A percentile compares a stretch with the other conserved stretches of the same genome.
Evolutionary conservation across 2,113 vertebrate species (phyloP).

Genomic region (Lampris incognitus): DNA sequence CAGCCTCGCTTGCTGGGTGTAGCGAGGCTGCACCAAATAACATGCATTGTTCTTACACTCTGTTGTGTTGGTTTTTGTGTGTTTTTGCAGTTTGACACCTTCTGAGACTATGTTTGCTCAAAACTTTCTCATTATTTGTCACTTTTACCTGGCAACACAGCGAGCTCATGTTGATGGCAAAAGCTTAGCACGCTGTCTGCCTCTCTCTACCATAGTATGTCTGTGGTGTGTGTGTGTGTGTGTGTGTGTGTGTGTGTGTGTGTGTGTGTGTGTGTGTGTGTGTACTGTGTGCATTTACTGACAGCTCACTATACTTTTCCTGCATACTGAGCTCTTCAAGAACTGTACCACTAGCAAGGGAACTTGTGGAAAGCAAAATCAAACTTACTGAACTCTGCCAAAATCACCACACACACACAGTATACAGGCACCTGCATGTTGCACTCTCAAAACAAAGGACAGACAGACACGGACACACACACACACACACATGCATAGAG

Average conservation of each 20-base stretch:
- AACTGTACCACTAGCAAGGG: neutral
- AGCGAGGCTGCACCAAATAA: too few species aligned
- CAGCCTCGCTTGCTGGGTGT: neutral
- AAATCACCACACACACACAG: too few species aligned
- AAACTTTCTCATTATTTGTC: neutral
- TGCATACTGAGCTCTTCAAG: slow-evolving; percentile 27
- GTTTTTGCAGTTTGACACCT: neutral
- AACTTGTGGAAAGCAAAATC: neutral
- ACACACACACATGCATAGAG: slow-evolving; percentile 6
- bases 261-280: neutral
- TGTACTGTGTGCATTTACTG: neutral
- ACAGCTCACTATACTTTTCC: slow-evolving; percentile 32
- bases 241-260: slow-evolving; percentile 13
- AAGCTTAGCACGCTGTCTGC: slow-evolving; percentile 34
- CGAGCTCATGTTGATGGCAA: slow-evolving; percentile 40
- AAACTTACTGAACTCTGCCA: too few species aligned
- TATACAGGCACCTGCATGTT: too few species aligned
- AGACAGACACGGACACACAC: slow-evolving; percentile 8
- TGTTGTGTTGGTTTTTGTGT: neutral
- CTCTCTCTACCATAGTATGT: slow-evolving; percentile 14
- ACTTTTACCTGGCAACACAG: slow-evolving; percentile 30
- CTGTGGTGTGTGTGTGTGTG: slow-evolving; percentile 24
- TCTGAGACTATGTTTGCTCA: neutral
- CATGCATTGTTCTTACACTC: neutral
- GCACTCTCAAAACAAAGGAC: neutral